Conservation (phyloP, 2,797 vertebrate genomes). For the Parauchenoglanis punctatus region DNA sequence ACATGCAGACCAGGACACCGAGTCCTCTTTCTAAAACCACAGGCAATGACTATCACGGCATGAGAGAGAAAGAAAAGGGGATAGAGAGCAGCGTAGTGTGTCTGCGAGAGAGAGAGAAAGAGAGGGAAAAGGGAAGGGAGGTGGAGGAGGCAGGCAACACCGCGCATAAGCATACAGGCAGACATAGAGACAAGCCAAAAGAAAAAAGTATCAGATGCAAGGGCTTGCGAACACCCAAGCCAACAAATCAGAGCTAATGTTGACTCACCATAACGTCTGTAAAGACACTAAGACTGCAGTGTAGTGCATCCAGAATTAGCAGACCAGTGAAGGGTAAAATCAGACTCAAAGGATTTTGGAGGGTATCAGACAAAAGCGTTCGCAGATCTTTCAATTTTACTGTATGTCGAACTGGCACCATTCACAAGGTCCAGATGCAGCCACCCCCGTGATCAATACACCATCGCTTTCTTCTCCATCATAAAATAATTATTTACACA, state of each 20-base stretch:
- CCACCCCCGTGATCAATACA: constrained; percentile 41
- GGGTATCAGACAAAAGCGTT: constrained; percentile 34
- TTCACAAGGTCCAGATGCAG: constrained; percentile 45
- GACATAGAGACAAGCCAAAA: constrained; percentile 70
- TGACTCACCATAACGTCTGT: constrained; percentile 65
- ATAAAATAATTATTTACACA: not conserved
- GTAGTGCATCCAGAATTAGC: constrained; percentile 12
- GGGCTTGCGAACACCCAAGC: constrained; percentile 39
- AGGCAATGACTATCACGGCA: constrained; percentile 68
- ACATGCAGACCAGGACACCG: constrained; percentile 56
- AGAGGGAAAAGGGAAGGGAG: constrained; percentile 43
- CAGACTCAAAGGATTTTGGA: constrained; percentile 11
- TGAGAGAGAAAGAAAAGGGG: constrained; percentile 33
- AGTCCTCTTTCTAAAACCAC: constrained; percentile 71
- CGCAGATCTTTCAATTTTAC: not conserved
- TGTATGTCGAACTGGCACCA: not conserved
- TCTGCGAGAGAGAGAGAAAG: constrained; percentile 56
- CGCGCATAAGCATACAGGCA: constrained; percentile 65
- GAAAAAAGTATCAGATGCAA: constrained; percentile 61
- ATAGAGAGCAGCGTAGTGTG: constrained; percentile 62
- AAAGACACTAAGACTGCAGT: constrained; percentile 71
- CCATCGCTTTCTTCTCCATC: constrained; percentile 56
- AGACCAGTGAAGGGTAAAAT: constrained; percentile 1
- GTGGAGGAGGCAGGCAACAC: constrained; percentile 61
- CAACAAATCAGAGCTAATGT: constrained; percentile 63